phyloP scores from a whole-genome alignment of 2,113 vertebrate species.

The Amia ocellicauda region DNA sequence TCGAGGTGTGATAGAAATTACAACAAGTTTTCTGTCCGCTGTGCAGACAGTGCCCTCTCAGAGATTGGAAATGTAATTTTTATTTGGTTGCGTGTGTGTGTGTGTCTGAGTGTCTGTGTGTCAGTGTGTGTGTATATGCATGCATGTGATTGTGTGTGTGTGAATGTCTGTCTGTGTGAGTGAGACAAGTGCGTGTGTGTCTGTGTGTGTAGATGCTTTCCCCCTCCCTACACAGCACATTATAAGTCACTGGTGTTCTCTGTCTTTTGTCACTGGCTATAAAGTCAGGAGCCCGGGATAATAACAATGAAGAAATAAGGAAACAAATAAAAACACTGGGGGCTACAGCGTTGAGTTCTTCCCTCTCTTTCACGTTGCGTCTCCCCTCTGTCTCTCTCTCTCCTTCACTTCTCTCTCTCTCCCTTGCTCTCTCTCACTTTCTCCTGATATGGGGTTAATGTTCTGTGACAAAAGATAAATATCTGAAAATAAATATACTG shows the following conservation, averaged over 20 bases:
- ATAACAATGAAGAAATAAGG: conserved; percentile 2
- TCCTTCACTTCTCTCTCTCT: background rate
- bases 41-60: too few relatives aligned
- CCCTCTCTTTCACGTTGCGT: background rate
- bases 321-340: background rate
- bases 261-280: background rate
- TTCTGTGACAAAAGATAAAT: conserved; percentile 46
- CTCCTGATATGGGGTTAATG: conserved; percentile 36
- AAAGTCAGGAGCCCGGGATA: background rate
- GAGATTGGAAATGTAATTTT: too few relatives aligned
- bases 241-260: background rate
- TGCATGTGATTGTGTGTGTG: too few relatives aligned
- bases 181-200: too few relatives aligned
- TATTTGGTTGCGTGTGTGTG: too few relatives aligned
- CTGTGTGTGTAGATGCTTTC: too few relatives aligned
- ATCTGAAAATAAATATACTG: conserved; percentile 38
- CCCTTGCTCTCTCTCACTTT: background rate
- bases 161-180: too few relatives aligned
- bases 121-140: too few relatives aligned
- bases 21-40: background rate
- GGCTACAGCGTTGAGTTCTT: background rate
- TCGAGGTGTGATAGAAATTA: conserved; percentile 5
- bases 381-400: background rate
- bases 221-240: too few relatives aligned
- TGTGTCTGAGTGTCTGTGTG: too few relatives aligned